A percentile compares a stretch with the other conserved stretches of the same genome.
phyloP scores from a whole-genome alignment of 2,797 vertebrate genomes.

The Avahi laniger region DNA sequence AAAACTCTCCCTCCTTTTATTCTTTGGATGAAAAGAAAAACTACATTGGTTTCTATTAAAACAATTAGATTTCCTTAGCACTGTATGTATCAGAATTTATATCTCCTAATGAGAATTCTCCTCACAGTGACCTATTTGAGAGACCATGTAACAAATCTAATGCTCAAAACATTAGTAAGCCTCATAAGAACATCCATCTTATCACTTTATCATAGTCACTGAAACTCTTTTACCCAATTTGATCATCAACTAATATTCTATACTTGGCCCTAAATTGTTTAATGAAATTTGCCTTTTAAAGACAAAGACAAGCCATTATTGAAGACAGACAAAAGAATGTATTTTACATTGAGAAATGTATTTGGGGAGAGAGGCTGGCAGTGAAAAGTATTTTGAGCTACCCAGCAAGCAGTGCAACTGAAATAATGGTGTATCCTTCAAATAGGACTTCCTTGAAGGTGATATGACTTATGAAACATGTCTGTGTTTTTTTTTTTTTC shows the following conservation, averaged over 20 bases:
- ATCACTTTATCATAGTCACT: neutral
- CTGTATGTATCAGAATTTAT: neutral
- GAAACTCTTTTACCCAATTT: neutral
- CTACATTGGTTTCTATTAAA: conserved; percentile 39
- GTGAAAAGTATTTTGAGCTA: neutral
- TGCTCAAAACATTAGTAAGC: neutral
- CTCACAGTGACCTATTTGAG: neutral
- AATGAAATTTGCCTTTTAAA: neutral
- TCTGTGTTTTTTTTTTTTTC: neutral
- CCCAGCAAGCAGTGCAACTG: too few species aligned
- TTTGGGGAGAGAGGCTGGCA: neutral
- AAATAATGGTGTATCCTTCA: neutral
- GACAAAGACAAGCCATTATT: neutral
- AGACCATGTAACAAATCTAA: neutral
- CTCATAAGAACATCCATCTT: neutral
- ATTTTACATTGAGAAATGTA: neutral
- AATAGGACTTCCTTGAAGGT: neutral
- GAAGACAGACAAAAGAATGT: neutral
- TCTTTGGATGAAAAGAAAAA: conserved; percentile 22
- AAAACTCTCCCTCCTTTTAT: conserved; percentile 5
- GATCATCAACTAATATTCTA: neutral
- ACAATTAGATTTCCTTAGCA: conserved; percentile 13
- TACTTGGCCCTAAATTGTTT: neutral
- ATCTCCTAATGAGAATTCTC: neutral
- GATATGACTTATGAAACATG: neutral